A percentile compares a stretch with the other conserved stretches of the same genome.
These are phyloP conservation scores for Apodemia mormo DNA, from an alignment of 2,888 invertebrate genomes.

Conservation along the genomic window DNA sequence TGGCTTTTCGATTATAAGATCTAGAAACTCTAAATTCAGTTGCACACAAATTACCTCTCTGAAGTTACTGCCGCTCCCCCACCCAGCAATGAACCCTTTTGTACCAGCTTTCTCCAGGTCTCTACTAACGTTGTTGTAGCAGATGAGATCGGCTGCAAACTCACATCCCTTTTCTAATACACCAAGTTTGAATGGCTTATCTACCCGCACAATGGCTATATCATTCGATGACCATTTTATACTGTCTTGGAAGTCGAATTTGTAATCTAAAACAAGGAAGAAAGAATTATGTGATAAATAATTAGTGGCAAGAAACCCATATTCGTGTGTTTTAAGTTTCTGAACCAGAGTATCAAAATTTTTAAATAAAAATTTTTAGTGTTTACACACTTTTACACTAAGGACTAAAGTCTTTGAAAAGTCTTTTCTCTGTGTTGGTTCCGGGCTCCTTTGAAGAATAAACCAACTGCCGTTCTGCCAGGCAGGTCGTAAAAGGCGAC, in stretches of 20 bases:
- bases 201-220: slow-evolving; percentile 72
- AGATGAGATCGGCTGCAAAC: slow-evolving; percentile 55
- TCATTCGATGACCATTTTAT: slow-evolving; percentile 76
- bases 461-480: too few relatives aligned
- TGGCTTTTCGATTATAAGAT: too few relatives aligned
- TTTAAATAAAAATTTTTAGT: too few relatives aligned
- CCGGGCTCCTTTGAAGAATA: too few relatives aligned
- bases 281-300: not conserved
- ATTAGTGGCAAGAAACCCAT: too few relatives aligned
- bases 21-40: too few relatives aligned
- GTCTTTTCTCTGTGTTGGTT: too few relatives aligned
- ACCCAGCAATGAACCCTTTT: slow-evolving; percentile 68
- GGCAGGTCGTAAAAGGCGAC: too few relatives aligned
- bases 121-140: slow-evolving; percentile 67
- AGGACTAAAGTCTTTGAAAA: too few relatives aligned
- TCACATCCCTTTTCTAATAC: slow-evolving; percentile 63
- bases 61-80: slow-evolving; percentile 73
- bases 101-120: slow-evolving; percentile 70
- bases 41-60: slow-evolving; percentile 56
- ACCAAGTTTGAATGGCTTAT: slow-evolving; percentile 67
- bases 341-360: too few relatives aligned
- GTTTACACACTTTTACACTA: too few relatives aligned
- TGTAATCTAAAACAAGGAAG: slow-evolving; percentile 57
- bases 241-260: slow-evolving; percentile 76
- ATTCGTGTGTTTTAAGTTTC: too few relatives aligned